Base-by-base conservation (phyloP, 2,113 vertebrate species). In the Coptodon rendalli region DNA sequence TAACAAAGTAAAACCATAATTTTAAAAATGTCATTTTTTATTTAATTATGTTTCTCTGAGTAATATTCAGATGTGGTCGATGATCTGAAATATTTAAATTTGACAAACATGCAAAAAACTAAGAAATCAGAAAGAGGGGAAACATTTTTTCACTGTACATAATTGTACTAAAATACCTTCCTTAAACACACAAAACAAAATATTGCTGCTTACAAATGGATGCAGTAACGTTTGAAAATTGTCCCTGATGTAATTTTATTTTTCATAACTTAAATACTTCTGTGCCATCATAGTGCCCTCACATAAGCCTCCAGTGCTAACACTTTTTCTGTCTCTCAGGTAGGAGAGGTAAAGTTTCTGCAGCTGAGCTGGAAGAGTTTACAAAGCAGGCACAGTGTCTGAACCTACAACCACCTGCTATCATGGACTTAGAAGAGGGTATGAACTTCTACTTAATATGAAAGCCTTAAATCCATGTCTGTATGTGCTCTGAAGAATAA, bases 371-470 rank as follows among this genome's bases (percentile, higher is more conserved):
- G 48, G 24, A 89, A 1, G 89, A 94, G 40, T 94, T 82, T 52
- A 61, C n/a, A 24, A 91, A 84, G 76, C 94, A 95, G 83, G 56
- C 29, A 1, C 52, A 82, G n/a, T 94, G 94, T 78, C 82, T 94
- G 63, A 73, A 73, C 4, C 27, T 95, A 29, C 84, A 81, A n/a
- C 0, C 38, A 16, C 14, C 92, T n/a, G 9, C 27, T 17, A 3
- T 93, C 27, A 8, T 93, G 73, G 52, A 90, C 16, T 6, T 82
- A 86, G 43, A 89, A 9, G 87, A 83, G 89, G 94, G 94, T 92
- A 66, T 66, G 3, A 56, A 53, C 16, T 17, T 53, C 19, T 53
- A 53, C 52, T 53, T 53, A 53, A 53, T n/a, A 53, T 53, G 0
- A 53, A 53, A 22, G 1, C 0, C 53, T 56, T 56, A 24, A 56